phyloP scores from a whole-genome alignment of 2,113 vertebrate genomes.

The Salvelinus sp. region DNA sequence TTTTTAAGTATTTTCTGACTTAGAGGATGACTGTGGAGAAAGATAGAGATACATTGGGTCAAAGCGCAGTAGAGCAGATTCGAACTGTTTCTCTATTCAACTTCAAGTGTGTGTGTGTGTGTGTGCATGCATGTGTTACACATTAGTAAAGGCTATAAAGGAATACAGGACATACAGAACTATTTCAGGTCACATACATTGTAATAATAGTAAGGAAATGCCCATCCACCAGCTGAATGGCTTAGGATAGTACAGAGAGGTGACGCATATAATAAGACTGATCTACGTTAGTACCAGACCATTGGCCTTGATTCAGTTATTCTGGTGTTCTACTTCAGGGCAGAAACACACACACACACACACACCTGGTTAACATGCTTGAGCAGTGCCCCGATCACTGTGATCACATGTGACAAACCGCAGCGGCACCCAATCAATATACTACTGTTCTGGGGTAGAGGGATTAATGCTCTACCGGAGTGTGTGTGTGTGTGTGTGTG shows the following conservation, averaged over 20 bases:
- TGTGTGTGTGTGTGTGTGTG: constrained; percentile 7
- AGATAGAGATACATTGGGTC: no score
- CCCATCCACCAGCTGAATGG: neutral
- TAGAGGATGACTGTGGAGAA: no score
- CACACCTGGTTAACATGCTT: constrained; percentile 49
- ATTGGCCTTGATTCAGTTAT: constrained; percentile 55
- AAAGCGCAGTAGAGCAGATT: no score
- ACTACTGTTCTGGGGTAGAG: constrained; percentile 27
- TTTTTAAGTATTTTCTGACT: no score
- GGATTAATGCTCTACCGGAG: constrained; percentile 48
- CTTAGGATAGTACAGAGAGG: constrained; percentile 8
- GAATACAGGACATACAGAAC: no score
- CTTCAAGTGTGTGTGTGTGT: neutral
- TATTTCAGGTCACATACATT: no score
- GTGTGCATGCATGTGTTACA: neutral
- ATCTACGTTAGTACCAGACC: constrained; percentile 58
- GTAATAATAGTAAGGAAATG: neutral
- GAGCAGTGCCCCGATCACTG: constrained; percentile 60
- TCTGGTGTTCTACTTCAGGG: constrained; percentile 35
- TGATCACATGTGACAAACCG: constrained; percentile 71
- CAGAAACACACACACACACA: constrained; percentile 8
- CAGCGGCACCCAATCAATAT: constrained; percentile 59
- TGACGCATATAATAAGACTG: constrained; percentile 46
- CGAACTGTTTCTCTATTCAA: no score
- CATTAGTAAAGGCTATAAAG: no score